A percentile compares a stretch with the other conserved stretches of the same genome.
phyloP scores from a whole-genome alignment of 2,888 invertebrate genomes.

The Polyploca ridens region DNA sequence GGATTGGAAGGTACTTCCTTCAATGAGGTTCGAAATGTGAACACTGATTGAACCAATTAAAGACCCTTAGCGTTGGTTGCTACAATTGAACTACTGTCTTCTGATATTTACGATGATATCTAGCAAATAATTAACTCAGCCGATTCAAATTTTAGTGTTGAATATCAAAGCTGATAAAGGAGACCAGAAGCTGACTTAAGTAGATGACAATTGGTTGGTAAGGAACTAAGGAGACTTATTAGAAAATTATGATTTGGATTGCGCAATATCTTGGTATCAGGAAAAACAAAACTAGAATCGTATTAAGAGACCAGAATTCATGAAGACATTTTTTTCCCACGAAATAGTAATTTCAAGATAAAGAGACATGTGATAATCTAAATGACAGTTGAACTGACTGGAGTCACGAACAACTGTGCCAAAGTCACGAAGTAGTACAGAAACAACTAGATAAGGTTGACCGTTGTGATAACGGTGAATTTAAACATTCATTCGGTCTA shows the following conservation, averaged over 20 bases:
- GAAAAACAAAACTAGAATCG: not conserved
- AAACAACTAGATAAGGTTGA: conserved; percentile 24
- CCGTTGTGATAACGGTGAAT: conserved; percentile 11
- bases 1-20: not conserved
- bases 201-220: too few species aligned
- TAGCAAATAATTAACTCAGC: not conserved
- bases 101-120: not conserved
- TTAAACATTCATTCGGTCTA: conserved; percentile 13
- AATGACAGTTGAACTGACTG: conserved; percentile 5
- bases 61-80: not conserved
- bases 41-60: conserved; percentile 5
- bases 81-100: not conserved
- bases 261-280: not conserved
- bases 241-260: not conserved
- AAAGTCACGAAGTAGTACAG: conserved; percentile 23
- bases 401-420: conserved; percentile 14
- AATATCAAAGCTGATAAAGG: not conserved
- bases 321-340: not conserved
- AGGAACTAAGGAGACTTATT: too few species aligned
- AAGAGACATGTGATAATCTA: conserved; percentile 5
- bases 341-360: conserved; percentile 3
- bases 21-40: not conserved
- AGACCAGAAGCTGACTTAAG: too few species aligned
- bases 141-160: not conserved
- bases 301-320: not conserved